Evolutionary conservation across 2,113 vertebrate species (phyloP).

Genomic region (Salvator merianae): DNA sequence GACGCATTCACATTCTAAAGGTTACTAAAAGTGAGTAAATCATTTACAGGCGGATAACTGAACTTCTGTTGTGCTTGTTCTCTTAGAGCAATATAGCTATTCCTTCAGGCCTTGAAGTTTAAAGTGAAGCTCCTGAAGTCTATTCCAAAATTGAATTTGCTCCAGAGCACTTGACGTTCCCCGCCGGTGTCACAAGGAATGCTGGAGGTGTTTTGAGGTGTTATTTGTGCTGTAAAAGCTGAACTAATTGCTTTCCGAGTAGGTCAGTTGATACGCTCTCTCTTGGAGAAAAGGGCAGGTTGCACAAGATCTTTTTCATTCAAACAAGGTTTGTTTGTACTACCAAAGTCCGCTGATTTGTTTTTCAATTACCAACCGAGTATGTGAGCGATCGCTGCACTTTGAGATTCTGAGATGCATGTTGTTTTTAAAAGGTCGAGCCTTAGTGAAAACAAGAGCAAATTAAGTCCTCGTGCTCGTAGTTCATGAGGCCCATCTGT

Average conservation of each 20-base stretch:
- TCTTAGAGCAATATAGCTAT: background rate
- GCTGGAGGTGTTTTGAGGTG: background rate
- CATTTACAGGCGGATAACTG: background rate
- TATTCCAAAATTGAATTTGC: background rate
- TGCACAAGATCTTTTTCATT: background rate
- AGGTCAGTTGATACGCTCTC: background rate
- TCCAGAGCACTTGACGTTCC: no score
- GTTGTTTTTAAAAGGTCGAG: background rate
- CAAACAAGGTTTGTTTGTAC: slow-evolving; percentile 5
- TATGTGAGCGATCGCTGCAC: background rate
- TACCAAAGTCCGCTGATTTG: slow-evolving; percentile 31
- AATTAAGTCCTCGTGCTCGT: background rate
- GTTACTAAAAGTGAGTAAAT: background rate
- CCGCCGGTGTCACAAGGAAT: background rate
- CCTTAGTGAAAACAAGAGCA: background rate
- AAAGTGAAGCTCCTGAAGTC: no score
- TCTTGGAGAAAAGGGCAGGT: background rate
- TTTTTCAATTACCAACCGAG: background rate
- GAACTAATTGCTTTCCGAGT: slow-evolving; percentile 32
- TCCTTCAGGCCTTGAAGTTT: background rate
- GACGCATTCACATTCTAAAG: no score
- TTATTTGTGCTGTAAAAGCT: background rate
- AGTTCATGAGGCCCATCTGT: no score
- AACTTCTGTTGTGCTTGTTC: background rate
- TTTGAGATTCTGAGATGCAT: background rate